Evolutionary conservation across 2,888 invertebrate genomes (phyloP).

Genomic region (Flexamia atlantica): DNA sequence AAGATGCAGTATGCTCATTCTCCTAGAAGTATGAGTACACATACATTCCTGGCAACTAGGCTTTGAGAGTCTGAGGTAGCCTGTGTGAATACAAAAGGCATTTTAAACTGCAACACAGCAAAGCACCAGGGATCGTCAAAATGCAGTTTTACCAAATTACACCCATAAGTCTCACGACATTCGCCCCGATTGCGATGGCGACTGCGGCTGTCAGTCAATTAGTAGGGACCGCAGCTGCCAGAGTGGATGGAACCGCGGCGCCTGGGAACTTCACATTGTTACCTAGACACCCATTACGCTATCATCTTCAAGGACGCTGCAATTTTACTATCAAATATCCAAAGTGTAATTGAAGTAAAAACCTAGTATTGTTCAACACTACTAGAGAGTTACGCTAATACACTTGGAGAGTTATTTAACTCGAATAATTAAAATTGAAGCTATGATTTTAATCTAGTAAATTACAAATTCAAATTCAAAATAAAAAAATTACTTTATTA

Average conservation of each 20-base stretch:
- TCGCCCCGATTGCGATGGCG: not conserved
- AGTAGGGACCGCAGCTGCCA: not conserved
- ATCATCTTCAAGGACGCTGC: not conserved
- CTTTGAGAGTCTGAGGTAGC: too few relatives aligned
- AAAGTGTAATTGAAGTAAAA: slow-evolving; percentile 3
- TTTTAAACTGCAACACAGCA: not conserved
- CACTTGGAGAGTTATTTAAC: too few relatives aligned
- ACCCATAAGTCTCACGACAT: not conserved
- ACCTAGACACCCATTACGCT: not conserved
- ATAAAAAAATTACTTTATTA: too few relatives aligned
- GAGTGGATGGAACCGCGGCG: not conserved
- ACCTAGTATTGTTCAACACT: not conserved
- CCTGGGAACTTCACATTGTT: not conserved
- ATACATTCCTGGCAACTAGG: too few relatives aligned
- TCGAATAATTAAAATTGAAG: too few relatives aligned
- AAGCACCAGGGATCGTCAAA: not conserved
- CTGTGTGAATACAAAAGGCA: not conserved
- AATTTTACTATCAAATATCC: not conserved
- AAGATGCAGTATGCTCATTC: too few relatives aligned
- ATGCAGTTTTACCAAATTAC: slow-evolving; percentile 16
- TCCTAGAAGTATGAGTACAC: too few relatives aligned
- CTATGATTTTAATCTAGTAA: too few relatives aligned
- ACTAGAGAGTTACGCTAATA: not conserved
- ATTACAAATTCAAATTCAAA: too few relatives aligned
- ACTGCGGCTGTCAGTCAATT: slow-evolving; percentile 24